phyloP scores from a whole-genome alignment of 1,140 invertebrate species.

The Zaprionus nigranus region DNA sequence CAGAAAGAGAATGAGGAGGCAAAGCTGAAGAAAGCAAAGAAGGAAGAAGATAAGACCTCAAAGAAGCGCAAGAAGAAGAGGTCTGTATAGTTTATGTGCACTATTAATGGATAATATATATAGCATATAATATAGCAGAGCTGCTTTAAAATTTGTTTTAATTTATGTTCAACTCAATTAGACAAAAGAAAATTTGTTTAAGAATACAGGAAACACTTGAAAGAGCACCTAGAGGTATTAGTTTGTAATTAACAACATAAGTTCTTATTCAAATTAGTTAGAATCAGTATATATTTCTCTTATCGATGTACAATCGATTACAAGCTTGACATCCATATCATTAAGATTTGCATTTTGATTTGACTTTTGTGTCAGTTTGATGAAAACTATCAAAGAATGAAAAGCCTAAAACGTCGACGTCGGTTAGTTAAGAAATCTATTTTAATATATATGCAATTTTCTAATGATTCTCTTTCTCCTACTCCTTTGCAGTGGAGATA shows the following conservation, averaged over 20 bases:
- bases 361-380: not conserved
- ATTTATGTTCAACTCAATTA: not conserved
- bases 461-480: not conserved
- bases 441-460: not conserved
- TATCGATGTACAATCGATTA: not conserved
- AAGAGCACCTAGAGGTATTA: not conserved
- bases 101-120: not conserved
- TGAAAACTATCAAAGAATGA: constrained; percentile 2
- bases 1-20: constrained; percentile 84
- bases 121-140: not conserved
- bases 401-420: not conserved
- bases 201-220: not conserved
- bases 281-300: not conserved
- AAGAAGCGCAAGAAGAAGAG: constrained; percentile 80
- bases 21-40: constrained; percentile 78
- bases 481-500: constrained; percentile 48
- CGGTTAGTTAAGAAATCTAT: not conserved
- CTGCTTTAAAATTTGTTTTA: not conserved
- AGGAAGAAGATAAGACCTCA: constrained; percentile 78
- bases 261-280: not conserved
- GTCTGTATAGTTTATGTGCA: constrained; percentile 30
- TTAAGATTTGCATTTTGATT: not conserved
- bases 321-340: not conserved
- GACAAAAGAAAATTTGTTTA: not conserved
- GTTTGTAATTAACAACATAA: not conserved